Evolutionary conservation across 2,888 invertebrate genomes (phyloP).

Genomic region (Lycaena phlaeas): DNA sequence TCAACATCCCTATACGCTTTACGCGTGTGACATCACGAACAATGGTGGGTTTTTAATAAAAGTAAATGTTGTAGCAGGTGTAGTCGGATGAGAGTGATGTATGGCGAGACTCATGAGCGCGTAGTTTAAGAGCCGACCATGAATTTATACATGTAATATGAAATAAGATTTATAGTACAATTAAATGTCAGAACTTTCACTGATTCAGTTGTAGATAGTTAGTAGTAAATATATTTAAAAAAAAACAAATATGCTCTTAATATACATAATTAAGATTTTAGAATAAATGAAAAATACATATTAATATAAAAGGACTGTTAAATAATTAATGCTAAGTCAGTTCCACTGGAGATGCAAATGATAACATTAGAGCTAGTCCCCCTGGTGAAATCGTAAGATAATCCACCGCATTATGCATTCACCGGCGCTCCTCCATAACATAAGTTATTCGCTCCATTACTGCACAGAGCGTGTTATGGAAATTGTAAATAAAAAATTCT

Average conservation of each 20-base stretch:
- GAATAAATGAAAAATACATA: not conserved
- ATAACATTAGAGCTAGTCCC: not conserved
- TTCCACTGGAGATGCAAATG: conserved; percentile 1
- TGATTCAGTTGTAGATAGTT: too few relatives aligned
- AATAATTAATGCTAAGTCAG: not conserved
- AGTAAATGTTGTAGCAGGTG: conserved; percentile 28
- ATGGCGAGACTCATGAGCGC: conserved; percentile 19
- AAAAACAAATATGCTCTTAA: too few relatives aligned
- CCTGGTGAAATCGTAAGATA: conserved; percentile 1
- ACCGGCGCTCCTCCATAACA: not conserved
- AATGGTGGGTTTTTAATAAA: conserved; percentile 10
- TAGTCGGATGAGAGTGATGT: conserved; percentile 36
- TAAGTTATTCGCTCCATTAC: conserved; percentile 2
- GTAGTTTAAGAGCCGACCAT: too few relatives aligned
- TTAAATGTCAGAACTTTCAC: too few relatives aligned
- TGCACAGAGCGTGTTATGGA: not conserved
- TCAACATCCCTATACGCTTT: too few relatives aligned
- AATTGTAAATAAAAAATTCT: conserved; percentile 4
- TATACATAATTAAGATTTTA: too few relatives aligned
- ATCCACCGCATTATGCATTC: conserved; percentile 6
- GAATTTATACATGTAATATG: too few relatives aligned
- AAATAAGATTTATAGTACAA: too few relatives aligned
- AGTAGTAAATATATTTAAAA: too few relatives aligned
- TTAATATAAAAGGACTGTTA: not conserved
- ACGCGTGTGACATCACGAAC: conserved; percentile 5